Conservation (phyloP, 2,113 vertebrate genomes). For the Panurus biarmicus region DNA sequence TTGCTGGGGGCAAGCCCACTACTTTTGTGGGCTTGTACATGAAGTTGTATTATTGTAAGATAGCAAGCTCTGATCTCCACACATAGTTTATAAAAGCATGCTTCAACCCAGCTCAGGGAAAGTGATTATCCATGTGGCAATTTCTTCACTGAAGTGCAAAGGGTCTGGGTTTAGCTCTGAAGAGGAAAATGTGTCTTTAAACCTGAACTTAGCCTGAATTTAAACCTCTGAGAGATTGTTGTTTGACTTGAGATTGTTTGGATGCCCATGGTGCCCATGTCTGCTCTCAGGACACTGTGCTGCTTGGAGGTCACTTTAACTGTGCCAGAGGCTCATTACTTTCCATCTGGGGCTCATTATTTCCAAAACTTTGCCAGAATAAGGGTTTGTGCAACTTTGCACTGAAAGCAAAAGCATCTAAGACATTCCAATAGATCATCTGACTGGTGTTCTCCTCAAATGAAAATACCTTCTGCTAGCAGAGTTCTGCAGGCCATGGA, state of each 20-base stretch:
- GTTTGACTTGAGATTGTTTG: neutral
- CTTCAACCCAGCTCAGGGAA: neutral
- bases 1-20: too few relatives aligned
- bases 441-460: neutral
- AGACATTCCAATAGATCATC: neutral
- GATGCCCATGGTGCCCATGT: accelerated
- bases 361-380: neutral
- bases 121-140: neutral
- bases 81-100: neutral
- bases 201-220: neutral
- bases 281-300: neutral
- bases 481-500: neutral
- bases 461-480: neutral
- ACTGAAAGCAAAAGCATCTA: neutral
- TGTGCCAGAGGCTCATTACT: neutral
- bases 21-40: neutral
- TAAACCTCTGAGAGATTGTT: neutral
- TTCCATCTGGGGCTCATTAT: neutral
- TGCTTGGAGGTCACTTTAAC: neutral
- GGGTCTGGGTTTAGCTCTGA: neutral
- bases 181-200: neutral
- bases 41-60: neutral
- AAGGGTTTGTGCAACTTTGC: neutral
- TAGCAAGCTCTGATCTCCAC: neutral
- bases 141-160: neutral